Conservation (phyloP, 1,140 invertebrate species). For the Belonocnema kinseyi region DNA sequence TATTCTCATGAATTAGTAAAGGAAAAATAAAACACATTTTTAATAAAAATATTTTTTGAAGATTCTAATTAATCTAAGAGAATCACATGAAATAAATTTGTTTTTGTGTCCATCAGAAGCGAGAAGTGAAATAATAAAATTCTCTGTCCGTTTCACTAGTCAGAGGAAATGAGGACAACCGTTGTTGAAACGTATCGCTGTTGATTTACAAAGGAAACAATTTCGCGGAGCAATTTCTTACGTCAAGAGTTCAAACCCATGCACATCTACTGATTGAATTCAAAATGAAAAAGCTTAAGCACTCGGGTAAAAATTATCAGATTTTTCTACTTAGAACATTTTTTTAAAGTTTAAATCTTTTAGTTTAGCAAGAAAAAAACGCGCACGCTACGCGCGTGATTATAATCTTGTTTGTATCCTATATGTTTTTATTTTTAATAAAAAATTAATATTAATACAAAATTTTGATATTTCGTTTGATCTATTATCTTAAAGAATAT, state of each 20-base stretch:
- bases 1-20: no score
- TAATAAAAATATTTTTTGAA: no score
- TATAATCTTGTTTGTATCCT: no score
- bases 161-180: slow-evolving; percentile 38
- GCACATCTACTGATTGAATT: not conserved
- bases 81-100: not conserved
- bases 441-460: no score
- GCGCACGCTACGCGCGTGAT: no score
- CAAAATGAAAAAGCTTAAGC: not conserved
- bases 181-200: slow-evolving; percentile 42
- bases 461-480: no score
- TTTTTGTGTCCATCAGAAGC: not conserved
- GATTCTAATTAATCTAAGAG: not conserved
- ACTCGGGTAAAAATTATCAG: not conserved
- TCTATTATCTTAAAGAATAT: no score
- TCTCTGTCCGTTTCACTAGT: not conserved
- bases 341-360: no score
- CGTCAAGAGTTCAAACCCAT: slow-evolving; percentile 10
- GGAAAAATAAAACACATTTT: no score
- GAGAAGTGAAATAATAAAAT: slow-evolving; percentile 30
- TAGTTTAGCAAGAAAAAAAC: no score
- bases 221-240: slow-evolving; percentile 44
- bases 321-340: no score
- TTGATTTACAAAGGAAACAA: slow-evolving; percentile 52
- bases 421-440: no score